Conservation (phyloP, 2,113 vertebrate genomes). For the Leiothrix lutea region DNA sequence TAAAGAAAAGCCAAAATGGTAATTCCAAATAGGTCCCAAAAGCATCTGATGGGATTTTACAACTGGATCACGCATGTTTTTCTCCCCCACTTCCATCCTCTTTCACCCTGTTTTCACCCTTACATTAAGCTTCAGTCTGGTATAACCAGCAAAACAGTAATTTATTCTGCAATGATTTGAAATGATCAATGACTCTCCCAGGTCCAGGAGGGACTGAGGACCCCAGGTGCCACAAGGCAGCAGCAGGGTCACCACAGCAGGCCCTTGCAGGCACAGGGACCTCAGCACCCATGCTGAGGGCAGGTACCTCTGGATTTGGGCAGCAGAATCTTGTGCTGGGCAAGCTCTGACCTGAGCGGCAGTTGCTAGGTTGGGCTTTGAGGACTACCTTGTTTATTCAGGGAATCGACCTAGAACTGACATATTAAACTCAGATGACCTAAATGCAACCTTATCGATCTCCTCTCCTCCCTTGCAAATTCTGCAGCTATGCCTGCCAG, state of each 20-base stretch:
- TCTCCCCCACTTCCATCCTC: background rate
- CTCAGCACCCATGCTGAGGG: fast-evolving
- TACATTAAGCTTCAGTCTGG: background rate
- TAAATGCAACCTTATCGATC: background rate
- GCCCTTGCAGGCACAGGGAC: background rate
- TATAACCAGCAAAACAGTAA: background rate
- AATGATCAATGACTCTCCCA: background rate
- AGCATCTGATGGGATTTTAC: background rate
- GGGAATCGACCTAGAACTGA: background rate
- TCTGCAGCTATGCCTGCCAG: background rate
- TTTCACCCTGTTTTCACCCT: background rate
- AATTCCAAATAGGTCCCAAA: background rate
- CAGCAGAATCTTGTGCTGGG: background rate
- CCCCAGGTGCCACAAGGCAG: fast-evolving
- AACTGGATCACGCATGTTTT: background rate
- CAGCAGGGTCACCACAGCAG: background rate
- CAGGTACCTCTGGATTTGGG: background rate
- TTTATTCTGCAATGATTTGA: background rate
- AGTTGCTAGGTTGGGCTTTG: background rate
- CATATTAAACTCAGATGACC: background rate
- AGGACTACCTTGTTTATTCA: background rate
- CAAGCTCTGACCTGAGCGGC: background rate
- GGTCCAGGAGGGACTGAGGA: background rate
- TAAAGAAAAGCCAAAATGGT: background rate
- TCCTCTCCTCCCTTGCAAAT: background rate